A percentile compares a stretch with the other conserved stretches of the same genome.
These are phyloP conservation scores for Gymnocephalus cernua DNA, from an alignment of 2,113 vertebrate species.

Conservation along the genomic window DNA sequence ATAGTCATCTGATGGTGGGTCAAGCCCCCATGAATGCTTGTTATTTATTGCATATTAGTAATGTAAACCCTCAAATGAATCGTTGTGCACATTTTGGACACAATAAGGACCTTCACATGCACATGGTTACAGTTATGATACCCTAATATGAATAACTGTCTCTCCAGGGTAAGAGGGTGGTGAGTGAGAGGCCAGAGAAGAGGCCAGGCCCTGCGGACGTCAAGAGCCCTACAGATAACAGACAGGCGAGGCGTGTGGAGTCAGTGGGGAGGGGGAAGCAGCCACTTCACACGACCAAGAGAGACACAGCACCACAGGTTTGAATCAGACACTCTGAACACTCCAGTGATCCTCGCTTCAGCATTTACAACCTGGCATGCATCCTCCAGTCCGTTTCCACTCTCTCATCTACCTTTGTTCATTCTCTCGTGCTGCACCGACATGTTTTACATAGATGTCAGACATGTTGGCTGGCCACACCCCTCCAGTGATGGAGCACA, in stretches of 20 bases:
- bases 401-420: constrained; percentile 49
- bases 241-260: constrained; percentile 71
- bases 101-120: neutral
- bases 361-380: neutral
- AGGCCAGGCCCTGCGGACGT: constrained; percentile 51
- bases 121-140: neutral
- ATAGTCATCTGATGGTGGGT: too few relatives aligned
- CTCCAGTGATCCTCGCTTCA: constrained; percentile 12
- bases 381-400: constrained; percentile 27
- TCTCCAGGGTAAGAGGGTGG: constrained; percentile 89
- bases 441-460: constrained; percentile 81
- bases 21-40: neutral
- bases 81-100: neutral
- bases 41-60: neutral
- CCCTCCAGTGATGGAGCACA: constrained; percentile 70
- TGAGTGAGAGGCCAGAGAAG: constrained; percentile 88
- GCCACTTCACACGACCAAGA: constrained; percentile 75
- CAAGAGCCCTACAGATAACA: constrained; percentile 77
- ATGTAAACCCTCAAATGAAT: neutral
- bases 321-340: constrained; percentile 28
- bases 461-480: constrained; percentile 69
- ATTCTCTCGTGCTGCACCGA: constrained; percentile 33
- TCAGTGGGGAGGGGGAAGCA: constrained; percentile 76
- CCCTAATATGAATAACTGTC: constrained; percentile 24
- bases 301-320: constrained; percentile 85